phyloP scores from a whole-genome alignment of 2,113 vertebrate genomes.

The Pleuronectes platessa region DNA sequence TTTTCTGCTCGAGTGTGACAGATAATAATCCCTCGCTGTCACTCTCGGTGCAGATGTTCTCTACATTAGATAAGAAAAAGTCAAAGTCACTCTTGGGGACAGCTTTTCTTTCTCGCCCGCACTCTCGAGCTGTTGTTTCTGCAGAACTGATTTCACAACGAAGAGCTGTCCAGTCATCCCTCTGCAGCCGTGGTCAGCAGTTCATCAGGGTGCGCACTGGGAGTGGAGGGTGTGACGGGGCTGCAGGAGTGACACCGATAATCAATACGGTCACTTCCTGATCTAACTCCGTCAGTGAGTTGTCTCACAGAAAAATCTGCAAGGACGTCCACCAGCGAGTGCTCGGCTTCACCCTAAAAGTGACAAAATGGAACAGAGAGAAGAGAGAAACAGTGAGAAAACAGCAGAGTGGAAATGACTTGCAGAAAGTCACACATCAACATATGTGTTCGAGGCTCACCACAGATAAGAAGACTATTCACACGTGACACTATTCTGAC shows the following conservation, averaged over 20 bases:
- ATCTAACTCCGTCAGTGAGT: background rate
- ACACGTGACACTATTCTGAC: conserved; percentile 23
- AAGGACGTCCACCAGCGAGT: background rate
- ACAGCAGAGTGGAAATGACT: conserved; percentile 37
- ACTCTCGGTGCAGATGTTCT: conserved; percentile 62
- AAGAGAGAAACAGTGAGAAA: conserved; percentile 6
- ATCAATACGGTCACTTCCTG: background rate
- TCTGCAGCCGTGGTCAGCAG: conserved; percentile 22
- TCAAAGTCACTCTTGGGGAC: conserved; percentile 68
- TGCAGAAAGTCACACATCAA: conserved; percentile 57
- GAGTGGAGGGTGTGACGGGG: conserved; percentile 40
- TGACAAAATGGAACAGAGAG: background rate
- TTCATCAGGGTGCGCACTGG: conserved; percentile 7
- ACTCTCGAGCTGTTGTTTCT: conserved; percentile 64
- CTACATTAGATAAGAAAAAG: conserved; percentile 71
- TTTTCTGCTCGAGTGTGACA: conserved; percentile 55
- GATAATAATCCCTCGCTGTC: conserved; percentile 74
- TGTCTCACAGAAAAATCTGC: background rate
- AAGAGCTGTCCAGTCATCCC: conserved; percentile 52
- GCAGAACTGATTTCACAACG: conserved; percentile 80
- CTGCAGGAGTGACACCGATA: background rate
- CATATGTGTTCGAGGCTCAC: background rate
- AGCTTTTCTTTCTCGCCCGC: background rate
- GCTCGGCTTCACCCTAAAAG: background rate
- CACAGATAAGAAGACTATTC: conserved; percentile 43